Conservation (phyloP, 2,888 invertebrate genomes). For the Leptinotarsa tumamoca region DNA sequence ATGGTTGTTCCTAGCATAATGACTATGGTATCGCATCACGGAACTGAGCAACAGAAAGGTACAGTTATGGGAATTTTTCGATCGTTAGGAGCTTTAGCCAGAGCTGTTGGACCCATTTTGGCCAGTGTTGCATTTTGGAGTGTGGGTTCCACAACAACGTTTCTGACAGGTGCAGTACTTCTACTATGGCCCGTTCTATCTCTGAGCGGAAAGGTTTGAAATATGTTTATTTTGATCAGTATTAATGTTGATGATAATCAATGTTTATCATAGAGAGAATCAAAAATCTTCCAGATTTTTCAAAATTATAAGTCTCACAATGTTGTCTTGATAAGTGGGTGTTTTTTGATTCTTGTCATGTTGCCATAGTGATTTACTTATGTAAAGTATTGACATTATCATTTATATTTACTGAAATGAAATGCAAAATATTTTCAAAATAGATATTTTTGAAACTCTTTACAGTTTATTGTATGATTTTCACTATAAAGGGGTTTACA, state of each 20-base stretch:
- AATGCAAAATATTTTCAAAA: background rate
- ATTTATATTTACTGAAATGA: too few relatives aligned
- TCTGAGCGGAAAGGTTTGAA: conserved; percentile 34
- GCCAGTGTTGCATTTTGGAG: conserved; percentile 94
- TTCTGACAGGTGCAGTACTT: conserved; percentile 81
- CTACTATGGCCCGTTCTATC: conserved; percentile 82
- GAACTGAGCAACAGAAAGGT: conserved; percentile 87
- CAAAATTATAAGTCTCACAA: background rate
- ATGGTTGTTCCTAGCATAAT: conserved; percentile 96
- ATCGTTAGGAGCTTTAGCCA: conserved; percentile 92
- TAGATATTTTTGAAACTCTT: too few relatives aligned
- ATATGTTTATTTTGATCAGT: background rate
- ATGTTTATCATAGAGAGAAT: background rate
- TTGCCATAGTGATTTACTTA: conserved; percentile 1
- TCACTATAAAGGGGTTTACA: too few relatives aligned
- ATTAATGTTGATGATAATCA: background rate
- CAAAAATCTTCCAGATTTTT: background rate
- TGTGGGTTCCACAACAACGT: conserved; percentile 85
- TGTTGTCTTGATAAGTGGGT: background rate
- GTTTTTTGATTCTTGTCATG: conserved; percentile 3
- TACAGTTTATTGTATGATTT: too few relatives aligned
- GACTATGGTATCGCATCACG: conserved; percentile 88
- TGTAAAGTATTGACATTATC: background rate
- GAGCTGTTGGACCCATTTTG: conserved; percentile 91
- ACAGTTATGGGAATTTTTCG: conserved; percentile 93